A percentile compares a stretch with the other conserved stretches of the same genome.
phyloP scores from a whole-genome alignment of 1,140 invertebrate genomes.

The Cydia strobilella region DNA sequence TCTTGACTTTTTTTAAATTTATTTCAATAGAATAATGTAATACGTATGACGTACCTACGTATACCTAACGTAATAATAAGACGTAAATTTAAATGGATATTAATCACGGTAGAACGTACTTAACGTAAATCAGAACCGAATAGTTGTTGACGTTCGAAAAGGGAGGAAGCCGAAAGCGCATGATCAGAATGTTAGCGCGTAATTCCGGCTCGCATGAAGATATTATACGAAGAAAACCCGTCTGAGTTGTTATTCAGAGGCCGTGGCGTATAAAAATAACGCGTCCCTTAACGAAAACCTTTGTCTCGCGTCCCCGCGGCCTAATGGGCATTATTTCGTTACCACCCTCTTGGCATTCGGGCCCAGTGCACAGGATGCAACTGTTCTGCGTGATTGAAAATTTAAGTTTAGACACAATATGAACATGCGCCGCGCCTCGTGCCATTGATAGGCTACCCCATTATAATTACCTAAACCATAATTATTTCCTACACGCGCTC shows the following conservation, averaged over 20 bases:
- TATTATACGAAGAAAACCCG: conserved; percentile 73
- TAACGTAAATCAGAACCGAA: conserved; percentile 64
- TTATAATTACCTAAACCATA: not conserved
- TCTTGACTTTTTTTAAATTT: conserved; percentile 31
- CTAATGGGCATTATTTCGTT: conserved; percentile 64
- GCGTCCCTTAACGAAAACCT: conserved; percentile 69
- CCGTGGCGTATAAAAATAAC: conserved; percentile 74
- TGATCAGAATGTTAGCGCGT: conserved; percentile 73
- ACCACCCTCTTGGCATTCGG: conserved; percentile 73
- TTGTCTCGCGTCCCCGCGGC: conserved; percentile 62
- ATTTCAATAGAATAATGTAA: conserved; percentile 8
- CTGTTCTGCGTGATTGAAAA: conserved; percentile 66
- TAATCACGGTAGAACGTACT: conserved; percentile 59
- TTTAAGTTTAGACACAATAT: conserved; percentile 31
- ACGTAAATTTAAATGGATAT: conserved; percentile 69
- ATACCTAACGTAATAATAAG: conserved; percentile 6
- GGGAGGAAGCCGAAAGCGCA: conserved; percentile 65
- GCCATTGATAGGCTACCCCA: not conserved
- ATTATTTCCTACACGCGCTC: not conserved
- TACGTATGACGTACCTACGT: not conserved
- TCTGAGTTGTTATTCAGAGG: conserved; percentile 70
- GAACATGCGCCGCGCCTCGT: not conserved
- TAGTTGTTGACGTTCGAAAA: conserved; percentile 60
- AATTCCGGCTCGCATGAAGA: conserved; percentile 74
- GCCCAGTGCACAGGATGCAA: conserved; percentile 73